phyloP scores from a whole-genome alignment of 2,113 vertebrate species.

The Cavia porcellus region DNA sequence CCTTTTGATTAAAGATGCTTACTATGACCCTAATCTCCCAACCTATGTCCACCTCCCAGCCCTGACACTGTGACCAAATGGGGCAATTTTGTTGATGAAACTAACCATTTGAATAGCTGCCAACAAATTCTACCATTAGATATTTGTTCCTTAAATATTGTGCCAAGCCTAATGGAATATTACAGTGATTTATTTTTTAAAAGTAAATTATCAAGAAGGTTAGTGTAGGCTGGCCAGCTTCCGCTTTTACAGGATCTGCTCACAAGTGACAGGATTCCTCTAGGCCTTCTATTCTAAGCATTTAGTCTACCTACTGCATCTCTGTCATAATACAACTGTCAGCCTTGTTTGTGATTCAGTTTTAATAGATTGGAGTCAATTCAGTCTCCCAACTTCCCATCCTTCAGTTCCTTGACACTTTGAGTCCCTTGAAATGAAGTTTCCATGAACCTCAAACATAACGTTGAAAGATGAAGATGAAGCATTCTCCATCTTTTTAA shows the following conservation, averaged over 20 bases:
- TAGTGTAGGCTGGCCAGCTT: neutral
- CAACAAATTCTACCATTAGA: neutral
- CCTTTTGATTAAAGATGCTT: constrained; percentile 58
- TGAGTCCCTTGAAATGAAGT: neutral
- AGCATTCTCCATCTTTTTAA: neutral
- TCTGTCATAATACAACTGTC: neutral
- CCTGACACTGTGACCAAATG: neutral
- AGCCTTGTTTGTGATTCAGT: neutral
- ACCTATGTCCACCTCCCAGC: neutral
- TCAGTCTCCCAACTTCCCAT: neutral
- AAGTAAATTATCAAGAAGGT: neutral
- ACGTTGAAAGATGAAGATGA: neutral
- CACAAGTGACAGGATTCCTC: neutral
- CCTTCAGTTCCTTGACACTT: constrained; percentile 21
- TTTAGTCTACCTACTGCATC: neutral
- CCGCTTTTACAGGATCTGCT: neutral
- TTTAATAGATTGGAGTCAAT: neutral
- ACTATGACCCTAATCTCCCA: constrained; percentile 22
- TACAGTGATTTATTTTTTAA: neutral
- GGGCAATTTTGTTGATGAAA: neutral
- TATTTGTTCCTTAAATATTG: neutral
- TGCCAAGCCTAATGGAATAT: neutral
- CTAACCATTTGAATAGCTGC: neutral
- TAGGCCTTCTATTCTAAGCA: neutral
- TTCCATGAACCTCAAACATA: neutral